Percentiles rank a stretch among this genome's conserved stretches.
Conservation (phyloP, 2,888 invertebrate species). For the Ochlodes sylvanus region DNA sequence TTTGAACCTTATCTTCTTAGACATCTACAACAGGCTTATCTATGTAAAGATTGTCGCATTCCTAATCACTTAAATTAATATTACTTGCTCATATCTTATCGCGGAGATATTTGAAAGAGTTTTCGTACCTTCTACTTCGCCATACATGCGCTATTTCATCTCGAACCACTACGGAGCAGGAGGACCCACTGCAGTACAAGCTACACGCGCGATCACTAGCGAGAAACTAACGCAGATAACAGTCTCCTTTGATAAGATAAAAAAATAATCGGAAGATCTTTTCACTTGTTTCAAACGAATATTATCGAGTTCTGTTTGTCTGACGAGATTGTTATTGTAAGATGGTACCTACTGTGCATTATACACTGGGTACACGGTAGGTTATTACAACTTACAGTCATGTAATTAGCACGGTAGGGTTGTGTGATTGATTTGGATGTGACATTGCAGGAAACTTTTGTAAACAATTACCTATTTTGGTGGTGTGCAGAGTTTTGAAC, state of each 20-base stretch:
- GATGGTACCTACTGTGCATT: too few relatives aligned
- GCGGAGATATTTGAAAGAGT: constrained; percentile 19
- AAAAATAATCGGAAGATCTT: constrained; percentile 47
- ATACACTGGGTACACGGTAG: background rate
- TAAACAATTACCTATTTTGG: too few relatives aligned
- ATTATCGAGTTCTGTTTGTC: constrained; percentile 24
- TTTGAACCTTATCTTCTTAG: constrained; percentile 15
- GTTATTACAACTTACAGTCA: too few relatives aligned
- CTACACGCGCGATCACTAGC: constrained; percentile 40
- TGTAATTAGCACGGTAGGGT: too few relatives aligned
- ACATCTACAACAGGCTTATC: constrained; percentile 19
- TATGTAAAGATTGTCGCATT: constrained; percentile 29
- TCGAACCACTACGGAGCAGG: constrained; percentile 29
- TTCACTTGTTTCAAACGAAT: constrained; percentile 34
- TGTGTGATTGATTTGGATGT: too few relatives aligned
- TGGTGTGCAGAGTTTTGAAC: too few relatives aligned
- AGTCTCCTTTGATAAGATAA: constrained; percentile 64
- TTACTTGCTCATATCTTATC: constrained; percentile 29
- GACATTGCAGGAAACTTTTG: too few relatives aligned
- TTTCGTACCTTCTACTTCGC: constrained; percentile 29
- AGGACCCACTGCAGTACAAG: background rate
- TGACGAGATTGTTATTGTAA: constrained; percentile 7
- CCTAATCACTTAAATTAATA: constrained; percentile 24
- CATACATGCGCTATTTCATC: constrained; percentile 20
- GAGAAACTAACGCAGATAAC: constrained; percentile 53